Base-by-base conservation (phyloP, 2,113 vertebrate species). In the Macquaria australasica region DNA sequence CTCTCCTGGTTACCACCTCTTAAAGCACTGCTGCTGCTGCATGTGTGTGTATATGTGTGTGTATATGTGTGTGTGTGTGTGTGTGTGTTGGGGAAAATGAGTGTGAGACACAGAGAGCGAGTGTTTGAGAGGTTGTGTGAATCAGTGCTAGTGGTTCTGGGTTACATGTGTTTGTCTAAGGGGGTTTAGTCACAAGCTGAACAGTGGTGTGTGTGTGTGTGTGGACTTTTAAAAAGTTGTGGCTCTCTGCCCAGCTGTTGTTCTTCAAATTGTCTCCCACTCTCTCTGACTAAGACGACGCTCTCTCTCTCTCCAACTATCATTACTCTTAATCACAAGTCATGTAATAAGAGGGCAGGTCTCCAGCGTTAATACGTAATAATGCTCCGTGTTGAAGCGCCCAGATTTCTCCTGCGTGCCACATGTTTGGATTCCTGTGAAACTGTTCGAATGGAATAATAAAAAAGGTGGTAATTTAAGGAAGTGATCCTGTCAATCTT, bases 131-230 rank as follows among this genome's bases (percentile, higher is more conserved):
- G 63, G 63, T 34, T 64, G 79, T 63, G 84, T 94, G 92, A 91
- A 87, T 92, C 88, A 91, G 88, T 66, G 85, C 66, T 82, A n/a
- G 70, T 75, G 87, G 87, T 85, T 92, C 66, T 88, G 73, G 89
- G 89, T 86, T 89, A 81, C 85, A 90, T 94, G 88, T 93, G 91
- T 95, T 92, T 91, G 89, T 92, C 86, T 88, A 88, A 79, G 76
- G 56, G 77, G 85, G 67, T 74, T 95, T 93, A 92, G 93, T 95
- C 93, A 93, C 87, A 74, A 67, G 67, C 81, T 45, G 85, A 90
- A 88, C 86, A 89, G 84, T 67, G 81, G 86, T 31, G 82, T 82
- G 73, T 85, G 83, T 89, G 85, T 85, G 76, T 81, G 56, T 43
- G 74, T 77, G 75, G 82, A 69, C 71, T 72, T 88, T 77, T 56